Percentiles rank a stretch among this genome's conserved stretches.
These are phyloP conservation scores for Molanna angustata DNA, from an alignment of 2,888 invertebrate genomes.

Conservation along the genomic window DNA sequence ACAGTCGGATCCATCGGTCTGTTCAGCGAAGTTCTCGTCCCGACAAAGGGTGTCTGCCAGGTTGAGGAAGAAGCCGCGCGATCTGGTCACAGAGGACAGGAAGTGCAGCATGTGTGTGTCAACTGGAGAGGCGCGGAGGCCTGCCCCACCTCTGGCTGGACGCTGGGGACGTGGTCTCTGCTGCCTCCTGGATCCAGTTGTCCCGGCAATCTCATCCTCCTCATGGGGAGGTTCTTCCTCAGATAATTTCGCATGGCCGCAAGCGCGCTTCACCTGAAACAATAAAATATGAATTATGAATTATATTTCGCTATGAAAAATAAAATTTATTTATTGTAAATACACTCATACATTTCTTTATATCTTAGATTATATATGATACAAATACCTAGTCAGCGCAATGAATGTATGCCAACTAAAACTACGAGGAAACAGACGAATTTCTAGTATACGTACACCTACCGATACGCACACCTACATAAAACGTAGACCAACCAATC, in stretches of 20 bases:
- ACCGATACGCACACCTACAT: too few species aligned
- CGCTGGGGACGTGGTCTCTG: slow-evolving; percentile 37
- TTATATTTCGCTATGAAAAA: too few species aligned
- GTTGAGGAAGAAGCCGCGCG: slow-evolving; percentile 79
- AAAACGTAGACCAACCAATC: too few species aligned
- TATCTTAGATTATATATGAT: too few species aligned
- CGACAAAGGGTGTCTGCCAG: slow-evolving; percentile 79
- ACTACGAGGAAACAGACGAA: too few species aligned
- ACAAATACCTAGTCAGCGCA: too few species aligned
- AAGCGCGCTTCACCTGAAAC: slow-evolving; percentile 54
- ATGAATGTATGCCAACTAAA: too few species aligned
- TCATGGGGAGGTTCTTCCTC: slow-evolving; percentile 22
- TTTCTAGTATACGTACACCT: too few species aligned
- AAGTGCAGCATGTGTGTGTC: slow-evolving; percentile 64
- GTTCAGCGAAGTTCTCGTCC: slow-evolving; percentile 65
- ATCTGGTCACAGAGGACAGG: slow-evolving; percentile 63
- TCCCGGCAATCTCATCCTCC: slow-evolving; percentile 24
- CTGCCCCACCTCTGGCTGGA: slow-evolving; percentile 42
- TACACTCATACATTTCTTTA: too few species aligned
- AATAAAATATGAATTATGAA: slow-evolving; percentile 18
- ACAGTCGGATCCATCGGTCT: slow-evolving; percentile 65
- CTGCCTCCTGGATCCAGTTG: neutral
- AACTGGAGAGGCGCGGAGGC: slow-evolving; percentile 57
- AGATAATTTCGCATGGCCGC: slow-evolving; percentile 40
- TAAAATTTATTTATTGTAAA: too few species aligned